Conservation (phyloP, 2,888 invertebrate species). For the Trypoxylon attenuatum region DNA sequence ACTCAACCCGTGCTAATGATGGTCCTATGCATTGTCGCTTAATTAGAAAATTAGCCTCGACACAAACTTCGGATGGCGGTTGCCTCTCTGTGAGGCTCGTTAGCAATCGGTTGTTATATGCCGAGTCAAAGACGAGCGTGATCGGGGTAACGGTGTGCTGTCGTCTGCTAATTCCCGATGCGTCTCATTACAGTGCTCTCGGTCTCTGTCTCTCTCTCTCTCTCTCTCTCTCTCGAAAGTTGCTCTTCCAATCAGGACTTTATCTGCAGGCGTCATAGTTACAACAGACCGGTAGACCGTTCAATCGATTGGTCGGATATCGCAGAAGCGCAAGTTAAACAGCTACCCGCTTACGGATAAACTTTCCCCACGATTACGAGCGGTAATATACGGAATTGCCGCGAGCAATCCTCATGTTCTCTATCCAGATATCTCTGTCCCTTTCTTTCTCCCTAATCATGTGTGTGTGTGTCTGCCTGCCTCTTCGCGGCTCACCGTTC, state of each 20-base stretch:
- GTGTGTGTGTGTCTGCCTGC: too few relatives aligned
- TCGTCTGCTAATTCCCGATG: constrained; percentile 55
- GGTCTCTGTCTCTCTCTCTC: constrained; percentile 30
- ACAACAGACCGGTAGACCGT: constrained; percentile 60
- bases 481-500: too few relatives aligned
- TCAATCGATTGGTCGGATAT: constrained; percentile 63
- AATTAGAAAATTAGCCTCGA: constrained; percentile 1
- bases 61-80: neutral
- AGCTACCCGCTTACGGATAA: constrained; percentile 47
- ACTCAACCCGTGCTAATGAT: too few relatives aligned
- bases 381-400: constrained; percentile 52
- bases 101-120: neutral
- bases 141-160: constrained; percentile 64
- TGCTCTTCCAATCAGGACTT: constrained; percentile 68
- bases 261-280: constrained; percentile 69
- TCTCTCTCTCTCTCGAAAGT: constrained; percentile 42
- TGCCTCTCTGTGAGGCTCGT: neutral
- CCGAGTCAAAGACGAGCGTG: constrained; percentile 53
- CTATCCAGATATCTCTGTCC: too few relatives aligned
- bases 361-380: constrained; percentile 58
- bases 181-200: constrained; percentile 65
- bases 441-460: too few relatives aligned
- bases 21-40: neutral
- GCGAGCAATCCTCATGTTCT: too few relatives aligned
- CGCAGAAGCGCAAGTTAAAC: constrained; percentile 53